A percentile compares a stretch with the other conserved stretches of the same genome.
Conservation (phyloP, 2,113 vertebrate genomes). For the Colistium nudipinnis region DNA sequence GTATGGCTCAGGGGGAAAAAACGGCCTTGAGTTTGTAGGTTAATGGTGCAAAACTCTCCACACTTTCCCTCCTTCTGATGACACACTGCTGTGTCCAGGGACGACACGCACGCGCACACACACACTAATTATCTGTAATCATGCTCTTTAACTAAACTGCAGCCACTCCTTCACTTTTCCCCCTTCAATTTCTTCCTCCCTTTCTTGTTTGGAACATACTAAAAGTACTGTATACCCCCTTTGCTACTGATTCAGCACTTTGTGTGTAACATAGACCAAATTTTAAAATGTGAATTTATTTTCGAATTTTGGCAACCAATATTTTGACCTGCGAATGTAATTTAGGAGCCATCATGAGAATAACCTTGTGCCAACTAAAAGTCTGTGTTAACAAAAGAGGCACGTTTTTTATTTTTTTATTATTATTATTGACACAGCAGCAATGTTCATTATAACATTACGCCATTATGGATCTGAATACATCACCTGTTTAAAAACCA, state of each 20-base stretch:
- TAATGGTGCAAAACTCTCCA: not conserved
- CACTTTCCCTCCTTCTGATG: not conserved
- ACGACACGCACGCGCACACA: not conserved
- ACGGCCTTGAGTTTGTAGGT: not conserved
- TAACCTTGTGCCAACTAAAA: not conserved
- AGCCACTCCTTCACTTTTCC: conserved; percentile 23
- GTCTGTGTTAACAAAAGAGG: too few relatives aligned
- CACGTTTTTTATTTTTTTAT: too few relatives aligned
- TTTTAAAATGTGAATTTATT: not conserved
- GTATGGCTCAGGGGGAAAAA: not conserved
- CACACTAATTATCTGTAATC: conserved; percentile 54
- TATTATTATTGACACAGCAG: too few relatives aligned
- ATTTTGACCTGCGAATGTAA: too few relatives aligned
- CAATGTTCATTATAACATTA: too few relatives aligned
- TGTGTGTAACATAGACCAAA: not conserved
- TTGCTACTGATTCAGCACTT: not conserved
- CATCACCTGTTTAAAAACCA: too few relatives aligned
- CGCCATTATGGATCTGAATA: too few relatives aligned
- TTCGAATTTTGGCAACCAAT: too few relatives aligned
- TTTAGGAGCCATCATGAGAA: not conserved
- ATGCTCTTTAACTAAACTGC: conserved; percentile 48
- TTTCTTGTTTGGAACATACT: not conserved
- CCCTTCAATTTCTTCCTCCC: not conserved
- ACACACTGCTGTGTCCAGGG: conserved; percentile 11
- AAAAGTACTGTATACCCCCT: not conserved